Percentiles rank a stretch among this genome's conserved stretches.
These are phyloP conservation scores for Platygyra sinensis DNA, from an alignment of 64 coral and sea anemone species.

Conservation along the genomic window DNA sequence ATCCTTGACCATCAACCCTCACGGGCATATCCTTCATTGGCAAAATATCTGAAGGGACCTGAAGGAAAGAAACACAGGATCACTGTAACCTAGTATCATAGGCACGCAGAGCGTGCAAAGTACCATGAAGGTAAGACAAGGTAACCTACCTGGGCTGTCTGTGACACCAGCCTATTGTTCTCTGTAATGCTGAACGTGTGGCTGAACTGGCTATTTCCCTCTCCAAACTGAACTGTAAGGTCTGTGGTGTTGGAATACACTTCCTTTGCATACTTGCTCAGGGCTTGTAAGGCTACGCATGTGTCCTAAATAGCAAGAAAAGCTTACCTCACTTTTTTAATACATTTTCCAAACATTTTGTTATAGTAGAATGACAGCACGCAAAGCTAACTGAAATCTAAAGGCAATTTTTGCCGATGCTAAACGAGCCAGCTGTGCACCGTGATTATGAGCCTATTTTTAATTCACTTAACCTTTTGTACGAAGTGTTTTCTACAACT, in stretches of 20 bases:
- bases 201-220: conserved; percentile 20
- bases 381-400: too few relatives aligned
- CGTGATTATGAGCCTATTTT: too few relatives aligned
- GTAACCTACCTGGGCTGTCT: conserved; percentile 62
- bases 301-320: conserved; percentile 70
- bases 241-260: conserved; percentile 17
- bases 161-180: conserved; percentile 73
- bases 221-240: conserved; percentile 50
- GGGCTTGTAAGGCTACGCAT: conserved; percentile 89
- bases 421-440: too few relatives aligned
- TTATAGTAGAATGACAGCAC: too few relatives aligned
- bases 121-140: not conserved
- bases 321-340: not conserved
- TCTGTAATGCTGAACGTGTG: conserved; percentile 66
- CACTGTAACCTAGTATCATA: not conserved
- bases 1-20: conserved; percentile 6
- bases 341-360: not conserved
- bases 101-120: not conserved
- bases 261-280: conserved; percentile 62
- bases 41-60: conserved; percentile 30
- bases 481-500: too few relatives aligned
- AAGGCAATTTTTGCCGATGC: too few relatives aligned
- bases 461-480: too few relatives aligned
- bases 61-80: not conserved
- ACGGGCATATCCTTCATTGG: conserved; percentile 1